Percentiles rank a stretch among this genome's conserved stretches.
Conservation (phyloP, 1,140 invertebrate genomes). For the Sitophilus oryzae region DNA sequence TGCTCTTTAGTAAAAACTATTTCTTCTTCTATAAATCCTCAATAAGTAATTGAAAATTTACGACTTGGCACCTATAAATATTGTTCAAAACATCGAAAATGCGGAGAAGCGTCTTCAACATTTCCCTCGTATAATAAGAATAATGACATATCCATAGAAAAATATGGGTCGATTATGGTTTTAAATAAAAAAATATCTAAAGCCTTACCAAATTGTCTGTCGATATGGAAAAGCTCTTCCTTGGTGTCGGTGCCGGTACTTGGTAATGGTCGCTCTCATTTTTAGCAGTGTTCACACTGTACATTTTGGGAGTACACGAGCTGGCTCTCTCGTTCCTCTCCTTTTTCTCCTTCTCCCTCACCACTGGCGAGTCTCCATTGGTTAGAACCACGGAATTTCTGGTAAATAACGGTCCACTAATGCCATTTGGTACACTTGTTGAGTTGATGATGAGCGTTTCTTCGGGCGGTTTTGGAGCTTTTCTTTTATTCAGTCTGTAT, state of each 20-base stretch:
- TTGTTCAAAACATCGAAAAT: no score
- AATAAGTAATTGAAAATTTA: no score
- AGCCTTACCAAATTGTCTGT: conserved; percentile 58
- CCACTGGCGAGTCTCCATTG: conserved; percentile 61
- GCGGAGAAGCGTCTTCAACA: no score
- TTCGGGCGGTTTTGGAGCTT: conserved; percentile 60
- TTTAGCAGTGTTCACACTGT: conserved; percentile 5
- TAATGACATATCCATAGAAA: neutral
- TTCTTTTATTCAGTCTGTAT: conserved; percentile 43
- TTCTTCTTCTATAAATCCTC: neutral
- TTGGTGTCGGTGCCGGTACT: conserved; percentile 57
- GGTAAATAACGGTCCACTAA: conserved; percentile 9
- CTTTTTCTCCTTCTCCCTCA: conserved; percentile 67
- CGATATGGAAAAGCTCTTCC: conserved; percentile 62
- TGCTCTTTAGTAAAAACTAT: no score
- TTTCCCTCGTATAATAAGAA: no score
- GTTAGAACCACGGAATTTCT: conserved; percentile 27
- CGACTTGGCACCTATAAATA: no score
- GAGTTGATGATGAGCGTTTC: conserved; percentile 37
- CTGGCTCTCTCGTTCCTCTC: conserved; percentile 53
- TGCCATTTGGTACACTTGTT: conserved; percentile 39
- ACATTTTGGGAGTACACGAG: conserved; percentile 57
- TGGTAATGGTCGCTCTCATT: conserved; percentile 39
- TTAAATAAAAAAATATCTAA: no score
- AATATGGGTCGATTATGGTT: neutral